Percentiles rank a stretch among this genome's conserved stretches.
Conservation (phyloP, 2,113 vertebrate species). For the Amazona vittata region DNA sequence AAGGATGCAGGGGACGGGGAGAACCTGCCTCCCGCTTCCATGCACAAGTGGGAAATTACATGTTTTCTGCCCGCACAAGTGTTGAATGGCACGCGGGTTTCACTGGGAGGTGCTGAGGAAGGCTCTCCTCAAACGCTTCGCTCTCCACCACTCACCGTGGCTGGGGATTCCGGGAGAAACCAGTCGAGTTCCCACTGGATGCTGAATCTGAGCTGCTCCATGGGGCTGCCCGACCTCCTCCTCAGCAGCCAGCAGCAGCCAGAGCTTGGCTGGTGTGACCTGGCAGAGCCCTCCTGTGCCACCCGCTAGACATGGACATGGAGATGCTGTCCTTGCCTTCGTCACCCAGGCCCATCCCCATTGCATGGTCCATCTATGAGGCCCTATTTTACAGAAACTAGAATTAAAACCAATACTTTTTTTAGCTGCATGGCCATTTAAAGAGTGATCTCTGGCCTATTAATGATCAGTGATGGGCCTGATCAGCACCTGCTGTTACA, state of each 20-base stretch:
- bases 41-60: constrained; percentile 1
- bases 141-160: neutral
- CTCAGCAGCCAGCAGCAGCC: neutral
- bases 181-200: neutral
- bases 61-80: neutral
- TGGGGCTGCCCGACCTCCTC: neutral
- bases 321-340: neutral
- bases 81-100: neutral
- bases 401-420: neutral
- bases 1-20: neutral
- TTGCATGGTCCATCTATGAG: neutral
- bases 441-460: neutral
- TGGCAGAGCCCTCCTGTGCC: accelerated
- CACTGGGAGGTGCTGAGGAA: neutral
- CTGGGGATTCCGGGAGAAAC: neutral
- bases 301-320: accelerated
- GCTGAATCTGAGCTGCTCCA: neutral
- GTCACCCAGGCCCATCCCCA: neutral
- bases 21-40: neutral
- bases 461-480: neutral
- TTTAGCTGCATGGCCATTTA: neutral
- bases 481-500: neutral
- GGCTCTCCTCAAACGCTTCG: neutral
- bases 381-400: neutral
- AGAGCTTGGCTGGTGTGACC: neutral